Base-by-base conservation (phyloP, 2,797 vertebrate species). In the Poeciliopsis infans region DNA sequence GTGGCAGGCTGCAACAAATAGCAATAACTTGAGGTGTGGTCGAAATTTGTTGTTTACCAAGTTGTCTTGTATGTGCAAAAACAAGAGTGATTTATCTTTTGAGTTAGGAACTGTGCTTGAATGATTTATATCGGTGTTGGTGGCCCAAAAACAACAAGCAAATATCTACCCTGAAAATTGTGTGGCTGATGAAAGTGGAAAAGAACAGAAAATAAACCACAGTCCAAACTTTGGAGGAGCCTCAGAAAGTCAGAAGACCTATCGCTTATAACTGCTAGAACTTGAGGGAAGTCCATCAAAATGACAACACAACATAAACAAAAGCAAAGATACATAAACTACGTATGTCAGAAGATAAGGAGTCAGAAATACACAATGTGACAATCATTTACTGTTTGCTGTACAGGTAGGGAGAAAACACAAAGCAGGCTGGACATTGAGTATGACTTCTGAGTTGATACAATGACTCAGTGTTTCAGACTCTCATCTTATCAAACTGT, bases 41-140 rank as follows among this genome's bases (percentile, higher is more conserved):
- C 7, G 64, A 68, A 68, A 68, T 41, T 23, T 20, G 64, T 68
- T 68, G 20, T 41, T 41, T 41, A 68, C 61, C 33, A 11, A 25
- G 36, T 68, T 41, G 64, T 41, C 18, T 41, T 28, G 36, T 20
- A 18, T 68, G 18, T 68, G 18, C 36, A 68, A 39, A 39, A 18
- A 68, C 64, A 68, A 23, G 7, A 68, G 31, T 68, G 64, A 68
- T 41, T 39, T 68, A 68, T 68, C 64, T 41, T 23, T 41, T 68
- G 36, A 68, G 36, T 68, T 39, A 68, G 64, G 36, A 1, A 36
- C 18, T 68, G 20, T 41, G 64, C 64, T 41, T 68, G 8, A 68
- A 68, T 68, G 36, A 68, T 68, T 68, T 68, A 68, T 68, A 68
- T 68, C 3, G 11, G 36, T 25, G 64, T 68, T 64, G 31, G 59